Conservation (phyloP, 1,140 invertebrate species). For the Brachionus angularis region DNA sequence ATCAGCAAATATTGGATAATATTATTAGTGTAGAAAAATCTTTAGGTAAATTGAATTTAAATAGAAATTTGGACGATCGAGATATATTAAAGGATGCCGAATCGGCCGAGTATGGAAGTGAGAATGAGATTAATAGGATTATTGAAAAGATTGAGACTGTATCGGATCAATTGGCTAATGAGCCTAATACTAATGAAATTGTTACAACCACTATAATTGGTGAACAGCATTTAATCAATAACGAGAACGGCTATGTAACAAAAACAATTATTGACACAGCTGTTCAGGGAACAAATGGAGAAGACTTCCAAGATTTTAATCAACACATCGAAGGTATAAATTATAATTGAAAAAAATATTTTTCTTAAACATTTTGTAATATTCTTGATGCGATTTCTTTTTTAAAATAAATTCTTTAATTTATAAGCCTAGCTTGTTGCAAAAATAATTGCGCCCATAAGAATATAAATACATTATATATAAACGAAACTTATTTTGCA, state of each 20-base stretch:
- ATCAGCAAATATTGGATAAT: too few species aligned
- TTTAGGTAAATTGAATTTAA: not conserved
- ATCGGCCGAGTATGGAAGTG: constrained; percentile 16
- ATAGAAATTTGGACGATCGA: not conserved
- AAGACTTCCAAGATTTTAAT: not conserved
- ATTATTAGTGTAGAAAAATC: too few species aligned
- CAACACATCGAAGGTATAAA: not conserved
- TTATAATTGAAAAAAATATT: too few species aligned
- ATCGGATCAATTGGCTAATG: not conserved
- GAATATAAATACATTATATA: too few species aligned
- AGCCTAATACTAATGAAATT: not conserved
- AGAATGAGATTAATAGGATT: constrained; percentile 12
- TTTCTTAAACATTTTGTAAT: not conserved
- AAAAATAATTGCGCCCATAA: too few species aligned
- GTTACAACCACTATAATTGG: not conserved
- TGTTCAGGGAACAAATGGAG: not conserved
- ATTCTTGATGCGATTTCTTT: not conserved
- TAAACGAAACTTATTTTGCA: too few species aligned
- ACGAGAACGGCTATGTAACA: constrained; percentile 7
- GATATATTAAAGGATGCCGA: constrained; percentile 31
- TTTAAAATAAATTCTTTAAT: not conserved
- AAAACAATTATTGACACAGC: constrained; percentile 9
- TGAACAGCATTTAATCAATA: constrained; percentile 2
- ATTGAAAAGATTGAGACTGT: not conserved
- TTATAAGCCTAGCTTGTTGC: too few species aligned